phyloP scores from a whole-genome alignment of 2,888 invertebrate species.

The Pristionchus japonicus region DNA sequence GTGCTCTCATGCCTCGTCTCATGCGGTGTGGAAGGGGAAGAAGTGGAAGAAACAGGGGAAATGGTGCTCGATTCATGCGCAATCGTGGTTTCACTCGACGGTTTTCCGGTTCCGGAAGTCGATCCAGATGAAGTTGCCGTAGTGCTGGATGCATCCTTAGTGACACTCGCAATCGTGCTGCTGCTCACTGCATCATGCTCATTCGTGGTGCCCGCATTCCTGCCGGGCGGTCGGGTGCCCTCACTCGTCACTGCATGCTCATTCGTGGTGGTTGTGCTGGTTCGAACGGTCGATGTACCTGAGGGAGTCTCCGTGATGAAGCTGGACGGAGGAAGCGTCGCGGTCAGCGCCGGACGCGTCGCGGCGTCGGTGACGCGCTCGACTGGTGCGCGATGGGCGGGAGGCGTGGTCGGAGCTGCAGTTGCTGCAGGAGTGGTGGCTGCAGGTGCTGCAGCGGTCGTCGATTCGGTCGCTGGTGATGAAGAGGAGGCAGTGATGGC shows the following conservation, averaged over 20 bases:
- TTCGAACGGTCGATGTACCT: too few relatives aligned
- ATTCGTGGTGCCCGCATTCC: neutral
- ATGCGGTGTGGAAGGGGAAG: neutral
- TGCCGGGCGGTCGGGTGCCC: neutral
- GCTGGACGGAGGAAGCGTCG: constrained; percentile 35
- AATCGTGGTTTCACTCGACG: neutral
- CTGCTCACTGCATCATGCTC: neutral
- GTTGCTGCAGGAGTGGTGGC: neutral
- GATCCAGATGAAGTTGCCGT: neutral
- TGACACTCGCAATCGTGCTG: neutral
- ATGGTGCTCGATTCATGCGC: neutral
- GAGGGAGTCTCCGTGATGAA: constrained; percentile 40
- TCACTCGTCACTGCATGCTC: constrained; percentile 3
- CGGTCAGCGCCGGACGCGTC: constrained; percentile 4
- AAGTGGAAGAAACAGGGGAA: neutral
- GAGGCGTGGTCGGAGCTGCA: neutral
- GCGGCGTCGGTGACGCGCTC: constrained; percentile 12
- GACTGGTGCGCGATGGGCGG: neutral
- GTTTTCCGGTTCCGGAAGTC: neutral
- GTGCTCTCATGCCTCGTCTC: neutral
- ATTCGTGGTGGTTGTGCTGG: neutral
- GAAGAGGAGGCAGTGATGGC: too few relatives aligned
- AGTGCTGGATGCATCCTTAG: neutral
- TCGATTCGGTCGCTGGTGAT: neutral
- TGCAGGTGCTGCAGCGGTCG: neutral